These are phyloP conservation scores for Pipistrellus kuhlii DNA, from an alignment of 2,797 vertebrate genomes.

Conservation along the genomic window DNA sequence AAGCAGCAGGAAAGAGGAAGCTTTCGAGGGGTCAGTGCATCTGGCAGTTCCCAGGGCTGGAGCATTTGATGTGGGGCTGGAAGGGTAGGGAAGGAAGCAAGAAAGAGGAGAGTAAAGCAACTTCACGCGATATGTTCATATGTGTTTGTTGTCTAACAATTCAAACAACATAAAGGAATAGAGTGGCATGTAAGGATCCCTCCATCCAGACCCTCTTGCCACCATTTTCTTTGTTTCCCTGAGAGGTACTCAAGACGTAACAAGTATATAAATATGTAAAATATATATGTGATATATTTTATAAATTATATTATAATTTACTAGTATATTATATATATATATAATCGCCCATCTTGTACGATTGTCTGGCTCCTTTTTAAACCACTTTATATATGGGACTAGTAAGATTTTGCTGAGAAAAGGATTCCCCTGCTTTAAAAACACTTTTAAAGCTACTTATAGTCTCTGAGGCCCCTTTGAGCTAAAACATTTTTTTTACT, in stretches of 20 bases:
- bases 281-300: not conserved
- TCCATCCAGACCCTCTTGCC: not conserved
- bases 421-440: not conserved
- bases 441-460: not conserved
- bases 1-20: not conserved
- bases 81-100: not conserved
- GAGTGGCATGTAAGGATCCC: not conserved
- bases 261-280: too few species aligned
- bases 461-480: not conserved
- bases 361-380: not conserved
- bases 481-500: not conserved
- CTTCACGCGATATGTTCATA: not conserved
- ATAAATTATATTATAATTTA: not conserved
- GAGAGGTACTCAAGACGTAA: not conserved
- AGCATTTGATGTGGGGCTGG: accelerated
- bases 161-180: not conserved
- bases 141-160: not conserved
- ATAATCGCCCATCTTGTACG: not conserved
- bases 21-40: too few species aligned
- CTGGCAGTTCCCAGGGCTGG: not conserved
- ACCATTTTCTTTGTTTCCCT: not conserved
- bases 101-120: not conserved
- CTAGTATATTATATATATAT: not conserved
- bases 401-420: constrained; percentile 1
- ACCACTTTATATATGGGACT: not conserved